Conservation (phyloP, 2,888 invertebrate genomes). For the Gisinianus flammeolus region DNA sequence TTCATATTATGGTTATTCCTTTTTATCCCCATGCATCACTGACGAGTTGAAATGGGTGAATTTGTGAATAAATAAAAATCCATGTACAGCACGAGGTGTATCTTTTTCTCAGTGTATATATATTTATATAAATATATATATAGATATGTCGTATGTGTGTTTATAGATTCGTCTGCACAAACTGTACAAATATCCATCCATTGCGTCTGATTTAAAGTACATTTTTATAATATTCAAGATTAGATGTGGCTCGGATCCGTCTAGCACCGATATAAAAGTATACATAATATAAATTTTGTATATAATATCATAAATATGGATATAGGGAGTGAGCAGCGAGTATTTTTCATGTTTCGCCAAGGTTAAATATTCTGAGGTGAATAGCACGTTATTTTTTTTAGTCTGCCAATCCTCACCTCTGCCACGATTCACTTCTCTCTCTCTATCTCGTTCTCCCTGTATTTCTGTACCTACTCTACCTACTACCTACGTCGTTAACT, state of each 20-base stretch:
- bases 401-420: background rate
- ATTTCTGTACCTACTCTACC: background rate
- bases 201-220: background rate
- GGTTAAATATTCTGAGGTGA: conserved; percentile 47
- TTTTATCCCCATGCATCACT: background rate
- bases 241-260: conserved; percentile 30
- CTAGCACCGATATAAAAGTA: conserved; percentile 16
- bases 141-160: background rate
- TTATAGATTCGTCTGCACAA: background rate
- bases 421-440: conserved; percentile 5
- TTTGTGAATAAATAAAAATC: background rate
- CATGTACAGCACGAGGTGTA: background rate
- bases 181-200: background rate
- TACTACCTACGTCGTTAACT: background rate
- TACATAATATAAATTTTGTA: background rate
- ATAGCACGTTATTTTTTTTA: conserved; percentile 36
- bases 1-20: background rate
- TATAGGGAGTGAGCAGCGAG: background rate
- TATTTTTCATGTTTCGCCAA: conserved; percentile 33
- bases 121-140: background rate
- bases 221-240: conserved; percentile 17
- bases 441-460: background rate
- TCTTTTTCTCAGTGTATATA: background rate
- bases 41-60: conserved; percentile 15
- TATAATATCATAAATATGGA: background rate